phyloP scores from a whole-genome alignment of 2,797 vertebrate species.

The Arremon brunneinucha region DNA sequence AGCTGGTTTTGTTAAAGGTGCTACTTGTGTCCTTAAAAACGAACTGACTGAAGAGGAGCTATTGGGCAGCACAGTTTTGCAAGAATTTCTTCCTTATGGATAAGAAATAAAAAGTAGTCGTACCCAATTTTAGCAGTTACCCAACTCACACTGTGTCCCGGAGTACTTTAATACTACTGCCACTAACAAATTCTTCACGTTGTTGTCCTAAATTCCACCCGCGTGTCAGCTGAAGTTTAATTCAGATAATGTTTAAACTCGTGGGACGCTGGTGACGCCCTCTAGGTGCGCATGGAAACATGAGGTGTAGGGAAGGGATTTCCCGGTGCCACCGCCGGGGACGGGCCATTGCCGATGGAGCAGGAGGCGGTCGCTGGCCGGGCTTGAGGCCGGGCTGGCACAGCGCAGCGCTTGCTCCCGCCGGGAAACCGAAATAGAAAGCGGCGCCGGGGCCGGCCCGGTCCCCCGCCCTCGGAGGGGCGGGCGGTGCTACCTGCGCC shows the following conservation, averaged over 20 bases:
- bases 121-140: background rate
- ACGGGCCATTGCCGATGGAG: background rate
- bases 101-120: background rate
- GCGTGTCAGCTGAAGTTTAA: background rate
- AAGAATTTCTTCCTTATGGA: background rate
- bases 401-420: background rate
- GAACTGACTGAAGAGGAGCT: background rate
- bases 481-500: background rate
- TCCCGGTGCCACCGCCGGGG: background rate
- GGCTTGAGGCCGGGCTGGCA: no score
- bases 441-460: background rate
- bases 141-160: background rate
- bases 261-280: background rate
- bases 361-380: background rate
- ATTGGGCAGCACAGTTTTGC: background rate
- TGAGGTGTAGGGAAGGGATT: rapidly evolving
- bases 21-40: background rate
- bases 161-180: background rate
- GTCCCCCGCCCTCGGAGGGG: background rate
- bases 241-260: background rate
- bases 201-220: background rate
- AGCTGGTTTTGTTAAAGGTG: background rate
- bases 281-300: rapidly evolving
- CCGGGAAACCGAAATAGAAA: conserved; percentile 41
- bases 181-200: background rate